phyloP scores from a whole-genome alignment of 2,797 vertebrate genomes.

The Dicrostonyx torquatus region DNA sequence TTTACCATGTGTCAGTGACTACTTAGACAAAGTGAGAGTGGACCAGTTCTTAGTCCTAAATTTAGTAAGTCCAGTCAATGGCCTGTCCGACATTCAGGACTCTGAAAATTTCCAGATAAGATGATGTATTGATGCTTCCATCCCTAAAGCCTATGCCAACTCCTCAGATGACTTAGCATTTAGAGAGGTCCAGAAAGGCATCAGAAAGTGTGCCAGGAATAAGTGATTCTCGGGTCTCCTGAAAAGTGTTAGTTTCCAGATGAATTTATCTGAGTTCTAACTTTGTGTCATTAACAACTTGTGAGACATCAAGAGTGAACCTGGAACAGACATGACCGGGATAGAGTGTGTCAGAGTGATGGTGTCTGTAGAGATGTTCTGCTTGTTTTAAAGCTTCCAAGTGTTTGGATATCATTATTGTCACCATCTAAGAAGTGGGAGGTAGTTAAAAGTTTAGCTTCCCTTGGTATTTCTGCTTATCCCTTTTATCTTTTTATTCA shows the following conservation, averaged over 20 bases:
- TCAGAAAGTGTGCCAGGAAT: not conserved
- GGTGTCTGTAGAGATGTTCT: not conserved
- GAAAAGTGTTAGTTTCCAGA: not conserved
- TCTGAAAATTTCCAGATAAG: not conserved
- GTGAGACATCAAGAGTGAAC: not conserved
- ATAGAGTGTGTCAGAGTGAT: not conserved
- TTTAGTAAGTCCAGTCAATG: not conserved
- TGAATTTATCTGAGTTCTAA: not conserved
- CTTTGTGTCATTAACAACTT: not conserved
- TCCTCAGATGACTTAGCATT: not conserved
- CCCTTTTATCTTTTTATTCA: constrained; percentile 1
- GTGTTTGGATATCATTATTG: not conserved
- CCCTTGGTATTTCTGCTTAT: not conserved
- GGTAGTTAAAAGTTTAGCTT: not conserved
- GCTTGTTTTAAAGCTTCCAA: not conserved
- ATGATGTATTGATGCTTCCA: not conserved
- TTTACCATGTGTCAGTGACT: not conserved
- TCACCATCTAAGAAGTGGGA: not conserved
- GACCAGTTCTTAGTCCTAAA: not conserved
- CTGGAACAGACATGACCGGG: not conserved
- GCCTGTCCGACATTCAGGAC: not conserved
- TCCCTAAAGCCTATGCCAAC: not conserved
- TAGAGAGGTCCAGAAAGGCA: not conserved
- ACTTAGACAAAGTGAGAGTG: not conserved
- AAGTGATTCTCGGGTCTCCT: not conserved